Evolutionary conservation across 2,113 vertebrate species (phyloP).

Genomic region (Camelus bactrianus): DNA sequence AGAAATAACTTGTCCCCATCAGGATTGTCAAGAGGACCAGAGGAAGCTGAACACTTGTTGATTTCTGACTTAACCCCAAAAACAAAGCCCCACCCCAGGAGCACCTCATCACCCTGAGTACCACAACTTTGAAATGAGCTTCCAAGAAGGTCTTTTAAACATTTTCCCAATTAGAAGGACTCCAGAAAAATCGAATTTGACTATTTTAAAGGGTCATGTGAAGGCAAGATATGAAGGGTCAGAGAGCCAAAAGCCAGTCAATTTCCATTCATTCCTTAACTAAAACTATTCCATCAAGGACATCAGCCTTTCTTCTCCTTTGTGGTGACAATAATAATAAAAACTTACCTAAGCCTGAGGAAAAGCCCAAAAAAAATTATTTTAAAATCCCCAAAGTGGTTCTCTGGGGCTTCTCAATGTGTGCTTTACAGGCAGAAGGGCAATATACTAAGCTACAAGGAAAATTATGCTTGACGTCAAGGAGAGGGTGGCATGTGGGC

Average conservation of each 20-base stretch:
- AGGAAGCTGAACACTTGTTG: background rate
- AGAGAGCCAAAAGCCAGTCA: background rate
- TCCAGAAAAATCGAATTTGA: slow-evolving; percentile 12
- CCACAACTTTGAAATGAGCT: background rate
- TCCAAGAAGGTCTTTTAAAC: slow-evolving; percentile 40
- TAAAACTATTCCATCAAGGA: background rate
- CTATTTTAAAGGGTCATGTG: background rate
- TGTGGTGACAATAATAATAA: background rate
- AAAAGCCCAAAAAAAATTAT: background rate
- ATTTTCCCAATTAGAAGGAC: background rate
- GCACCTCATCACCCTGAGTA: background rate
- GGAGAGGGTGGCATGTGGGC: background rate
- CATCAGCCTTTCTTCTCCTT: background rate
- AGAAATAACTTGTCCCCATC: background rate
- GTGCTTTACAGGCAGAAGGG: background rate
- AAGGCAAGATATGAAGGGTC: background rate
- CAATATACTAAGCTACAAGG: background rate
- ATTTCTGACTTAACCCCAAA: background rate
- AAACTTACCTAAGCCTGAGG: background rate
- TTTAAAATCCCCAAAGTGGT: slow-evolving; percentile 2
- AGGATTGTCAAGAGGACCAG: background rate
- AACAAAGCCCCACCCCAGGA: background rate
- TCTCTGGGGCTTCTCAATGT: background rate
- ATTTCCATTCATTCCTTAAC: background rate
- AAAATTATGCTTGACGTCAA: slow-evolving; percentile 1